Evolutionary conservation across 2,797 vertebrate genomes (phyloP), one percentile per base, ranked within the genome.

Genomic region (Poecilia velifera): DNA sequence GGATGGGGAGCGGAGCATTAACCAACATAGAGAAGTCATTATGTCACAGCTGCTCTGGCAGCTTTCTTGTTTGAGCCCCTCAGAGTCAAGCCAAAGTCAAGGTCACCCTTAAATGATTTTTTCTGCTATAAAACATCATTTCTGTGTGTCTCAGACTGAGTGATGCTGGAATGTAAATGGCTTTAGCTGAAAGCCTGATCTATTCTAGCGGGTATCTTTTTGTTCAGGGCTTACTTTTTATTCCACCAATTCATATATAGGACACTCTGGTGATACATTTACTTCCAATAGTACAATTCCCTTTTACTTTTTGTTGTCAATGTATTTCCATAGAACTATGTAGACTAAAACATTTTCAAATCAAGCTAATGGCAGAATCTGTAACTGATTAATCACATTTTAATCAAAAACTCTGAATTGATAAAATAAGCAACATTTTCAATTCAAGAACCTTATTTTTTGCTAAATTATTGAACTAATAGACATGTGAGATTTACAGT

Each of bases 11-110:
- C 18, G 16, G 16, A 25, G 0, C 0, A 31, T 72, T 28, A 28
- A 16, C 78, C 36, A 57, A 49, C 41, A 78, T 71, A 13, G 77
- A 81, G 45, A 78, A 47, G 16, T 73, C 73, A 53, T 74, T 82
- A 84, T 34, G 41, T 79, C 20, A 57, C 57, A 64, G 64, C 80
- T 76, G 76, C 76, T 78, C 14, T 53, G 47, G 22, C 34, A 14
- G 41, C 49, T 47, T 85, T 77, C 34, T 46, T 62, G 39, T 73
- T 70, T 53, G 57, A 74, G 46, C 51, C 49, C 39, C 64, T 72
- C 75, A 13, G 59, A 78, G 59, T 70, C 66, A 62, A 34, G 10
- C 7, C 47, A 80, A 81, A 86, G 80, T 85, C 86, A 78, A 76
- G 41, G 75, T 72, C 57, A 72, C 49, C 6, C 49, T 81, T 10